Base-by-base conservation (phyloP, 1,140 invertebrate species). In the Drosophila hydei region DNA sequence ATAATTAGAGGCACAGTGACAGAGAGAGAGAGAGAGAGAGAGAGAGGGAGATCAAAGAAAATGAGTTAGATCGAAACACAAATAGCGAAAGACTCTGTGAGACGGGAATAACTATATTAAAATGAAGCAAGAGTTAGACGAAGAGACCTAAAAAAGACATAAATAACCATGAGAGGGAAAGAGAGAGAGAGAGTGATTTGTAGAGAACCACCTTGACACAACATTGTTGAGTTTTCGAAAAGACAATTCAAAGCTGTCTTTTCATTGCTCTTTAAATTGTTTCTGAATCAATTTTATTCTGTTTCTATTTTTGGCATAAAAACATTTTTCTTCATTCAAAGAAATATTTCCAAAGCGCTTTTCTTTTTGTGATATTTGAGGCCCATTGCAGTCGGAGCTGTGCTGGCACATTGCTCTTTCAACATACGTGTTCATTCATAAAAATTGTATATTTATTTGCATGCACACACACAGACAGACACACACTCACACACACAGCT, bases 361-460 rank as follows among this genome's bases (percentile, higher is more conserved):
- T 30, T 40, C 50, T 36, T 9, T 40, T 56, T 51, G 25, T n/a
- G 2, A 14, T 55, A 25, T 5, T 36, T n/a, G n/a, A 36, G 36
- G 60, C 40, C 79, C 79, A 83, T 67, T 68, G 80, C 80, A 59
- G 23, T 63, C 68, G 42, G 54, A 21, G 36, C 23, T 58, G 14
- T 54, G 59, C 45, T 48, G 70, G 52, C 36, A 51, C 63, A 68
- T 48, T 72, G 79, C 68, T 88, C 72, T 88, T 87, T 87, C 83
- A 88, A 81, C 83, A 88, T 78, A 87, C 83, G 83, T 87, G 83
- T 87, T 87, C 83, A 87, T 87, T 87, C 83, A 87, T 87, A 83
- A 88, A 87, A 87, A 83, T 88, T 87, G 38, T 87, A 88, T 87
- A 88, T 87, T 87, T 87, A 87, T 88, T 87, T 88, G 83, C 83